A percentile compares a stretch with the other conserved stretches of the same genome.
phyloP scores from a whole-genome alignment of 2,113 vertebrate genomes.

The Trichomycterus rosablanca region DNA sequence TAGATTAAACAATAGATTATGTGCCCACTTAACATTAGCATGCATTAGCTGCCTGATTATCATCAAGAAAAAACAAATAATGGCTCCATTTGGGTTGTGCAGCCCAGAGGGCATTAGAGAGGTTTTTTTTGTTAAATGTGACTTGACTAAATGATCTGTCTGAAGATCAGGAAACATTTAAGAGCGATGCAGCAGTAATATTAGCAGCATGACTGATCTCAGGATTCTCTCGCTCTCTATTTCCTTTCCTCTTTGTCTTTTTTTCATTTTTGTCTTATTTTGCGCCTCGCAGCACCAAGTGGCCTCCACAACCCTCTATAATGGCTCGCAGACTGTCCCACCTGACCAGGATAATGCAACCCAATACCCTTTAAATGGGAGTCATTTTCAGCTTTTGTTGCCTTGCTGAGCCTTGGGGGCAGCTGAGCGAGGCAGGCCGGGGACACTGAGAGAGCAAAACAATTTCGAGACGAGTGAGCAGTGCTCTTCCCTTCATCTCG shows the following conservation, averaged over 20 bases:
- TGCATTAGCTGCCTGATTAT: conserved; percentile 38
- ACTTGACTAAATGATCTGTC: conserved; percentile 20
- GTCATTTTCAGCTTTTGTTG: conserved; percentile 56
- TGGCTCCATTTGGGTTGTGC: conserved; percentile 17
- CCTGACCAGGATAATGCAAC: conserved; percentile 54
- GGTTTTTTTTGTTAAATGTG: conserved; percentile 15
- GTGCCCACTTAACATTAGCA: conserved; percentile 21
- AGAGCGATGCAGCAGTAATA: conserved; percentile 13
- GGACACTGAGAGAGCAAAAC: conserved; percentile 45
- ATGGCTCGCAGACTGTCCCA: conserved; percentile 50
- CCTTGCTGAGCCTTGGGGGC: conserved; percentile 57
- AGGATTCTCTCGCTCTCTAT: conserved; percentile 14
- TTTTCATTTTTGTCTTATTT: conserved; percentile 39
- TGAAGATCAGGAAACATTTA: conserved; percentile 28
- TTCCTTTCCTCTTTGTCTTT: conserved; percentile 3
- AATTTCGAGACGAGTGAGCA: conserved; percentile 41
- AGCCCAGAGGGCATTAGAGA: conserved; percentile 1
- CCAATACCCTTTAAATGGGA: conserved; percentile 55
- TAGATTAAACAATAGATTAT: conserved; percentile 35
- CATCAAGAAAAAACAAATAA: conserved; percentile 18
- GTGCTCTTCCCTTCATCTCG: conserved; percentile 39
- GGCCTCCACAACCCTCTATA: conserved; percentile 46
- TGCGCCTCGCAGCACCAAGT: conserved; percentile 40
- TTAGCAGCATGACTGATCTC: conserved; percentile 20
- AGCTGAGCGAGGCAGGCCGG: conserved; percentile 39